Conservation (phyloP, 2,113 vertebrate genomes). For the Erythrocercus mccallii region DNA sequence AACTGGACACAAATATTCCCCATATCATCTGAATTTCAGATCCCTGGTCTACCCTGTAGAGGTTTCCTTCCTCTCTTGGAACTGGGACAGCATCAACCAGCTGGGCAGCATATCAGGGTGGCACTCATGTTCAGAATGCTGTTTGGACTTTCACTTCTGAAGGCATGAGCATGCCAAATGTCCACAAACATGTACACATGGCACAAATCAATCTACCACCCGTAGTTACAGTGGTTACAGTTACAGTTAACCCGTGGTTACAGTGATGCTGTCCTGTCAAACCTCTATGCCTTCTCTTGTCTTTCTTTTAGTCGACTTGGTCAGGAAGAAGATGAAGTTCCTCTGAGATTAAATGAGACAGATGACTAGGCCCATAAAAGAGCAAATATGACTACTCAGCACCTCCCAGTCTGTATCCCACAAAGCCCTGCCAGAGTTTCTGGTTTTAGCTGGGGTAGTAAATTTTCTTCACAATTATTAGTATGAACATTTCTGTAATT, state of each 20-base stretch:
- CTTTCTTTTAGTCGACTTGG: not conserved
- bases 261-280: not conserved
- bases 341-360: not conserved
- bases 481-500: not conserved
- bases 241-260: too few relatives aligned
- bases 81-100: not conserved
- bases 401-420: not conserved
- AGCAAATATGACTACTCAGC: not conserved
- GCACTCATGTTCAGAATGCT: not conserved
- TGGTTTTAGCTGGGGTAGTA: not conserved
- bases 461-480: not conserved
- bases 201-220: not conserved
- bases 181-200: accelerated
- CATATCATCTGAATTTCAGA: not conserved
- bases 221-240: accelerated
- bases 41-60: not conserved
- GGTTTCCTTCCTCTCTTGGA: not conserved
- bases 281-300: not conserved
- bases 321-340: not conserved
- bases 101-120: not conserved
- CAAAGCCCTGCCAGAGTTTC: not conserved
- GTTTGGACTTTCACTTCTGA: not conserved
- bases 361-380: not conserved
- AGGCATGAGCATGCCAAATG: not conserved
- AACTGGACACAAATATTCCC: not conserved